Base-by-base conservation (phyloP, 2,888 invertebrate genomes). In the Drosophila borborema region DNA sequence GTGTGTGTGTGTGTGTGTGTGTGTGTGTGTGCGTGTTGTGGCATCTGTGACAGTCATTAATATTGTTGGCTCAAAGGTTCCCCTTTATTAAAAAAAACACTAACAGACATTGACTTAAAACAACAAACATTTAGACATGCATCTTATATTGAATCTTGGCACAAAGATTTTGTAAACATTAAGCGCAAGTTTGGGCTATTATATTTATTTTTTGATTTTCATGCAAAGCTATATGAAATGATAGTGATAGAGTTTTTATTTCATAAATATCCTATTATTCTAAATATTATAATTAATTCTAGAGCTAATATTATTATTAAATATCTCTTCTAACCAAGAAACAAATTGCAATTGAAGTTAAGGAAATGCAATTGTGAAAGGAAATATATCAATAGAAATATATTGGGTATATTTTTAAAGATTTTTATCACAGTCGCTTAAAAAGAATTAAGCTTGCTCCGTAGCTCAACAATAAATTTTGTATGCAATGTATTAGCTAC, bases 1-100 rank as follows among this genome's bases (percentile, higher is more conserved):
- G 34, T 71, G n/a, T 41, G 8, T n/a, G 41, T 41, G 23, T 53
- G 3, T 58, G 31, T 46, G 9, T 40, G 34, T 71, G n/a, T n/a
- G 2, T 45, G n/a, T 58, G 40, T n/a, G n/a, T n/a, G 41, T 41
- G 18, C 41, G 5, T 58, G 23, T 46, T 51, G 34, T 69, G 18
- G 18, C 28, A 31, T 53, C 18, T 40, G 41, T 12, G 7, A 38
- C 12, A 34, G n/a, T 18, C 18, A 40, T 40, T n/a, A 16, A 36
- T 14, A 31, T 34, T 31, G 31, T 20, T 46, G 28, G 41, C 72
- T 61, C 49, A 51, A 51, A 3, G 49, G 7, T 3, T 51, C 8
- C 34, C 18, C 51, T 36, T 36, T 36, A 14, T 18, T 6, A 28
- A 28, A 6, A 28, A 28, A 28, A 28, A 51, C 31, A 51, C 34